Percentiles rank a stretch among this genome's conserved stretches.
phyloP scores from a whole-genome alignment of 2,113 vertebrate genomes.

The Tricholaema leucomelas region DNA sequence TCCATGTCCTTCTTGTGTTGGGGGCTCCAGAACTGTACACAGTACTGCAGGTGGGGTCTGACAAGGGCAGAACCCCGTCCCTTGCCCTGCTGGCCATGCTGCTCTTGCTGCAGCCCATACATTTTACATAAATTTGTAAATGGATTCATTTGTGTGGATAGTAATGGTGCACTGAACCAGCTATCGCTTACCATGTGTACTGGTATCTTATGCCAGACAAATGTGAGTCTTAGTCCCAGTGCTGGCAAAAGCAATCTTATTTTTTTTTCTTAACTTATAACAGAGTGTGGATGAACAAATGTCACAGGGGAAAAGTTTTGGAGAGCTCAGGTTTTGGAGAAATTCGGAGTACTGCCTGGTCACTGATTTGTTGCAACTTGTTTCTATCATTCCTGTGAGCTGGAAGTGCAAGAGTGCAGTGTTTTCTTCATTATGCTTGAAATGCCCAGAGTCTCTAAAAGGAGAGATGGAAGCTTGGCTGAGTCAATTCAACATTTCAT shows the following conservation, averaged over 20 bases:
- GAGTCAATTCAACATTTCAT: constrained; percentile 40
- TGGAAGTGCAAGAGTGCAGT: neutral
- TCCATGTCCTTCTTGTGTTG: too few relatives aligned
- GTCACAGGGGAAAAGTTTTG: neutral
- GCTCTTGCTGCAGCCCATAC: too few relatives aligned
- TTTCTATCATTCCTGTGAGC: neutral
- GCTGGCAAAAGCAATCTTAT: neutral
- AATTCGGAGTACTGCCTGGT: neutral
- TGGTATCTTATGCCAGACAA: neutral
- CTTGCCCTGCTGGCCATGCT: too few relatives aligned
- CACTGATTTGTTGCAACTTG: neutral
- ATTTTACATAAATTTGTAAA: neutral
- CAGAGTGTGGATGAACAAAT: neutral
- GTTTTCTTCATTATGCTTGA: constrained; percentile 12
- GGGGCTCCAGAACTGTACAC: too few relatives aligned
- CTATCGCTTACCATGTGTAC: neutral
- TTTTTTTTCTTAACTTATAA: neutral
- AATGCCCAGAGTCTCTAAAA: neutral
- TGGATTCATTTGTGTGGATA: neutral
- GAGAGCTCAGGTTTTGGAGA: neutral
- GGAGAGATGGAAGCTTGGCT: constrained; percentile 14
- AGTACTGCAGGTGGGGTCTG: too few relatives aligned
- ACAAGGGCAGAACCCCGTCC: too few relatives aligned
- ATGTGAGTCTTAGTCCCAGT: rapidly evolving
- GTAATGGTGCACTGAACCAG: neutral